A percentile compares a stretch with the other conserved stretches of the same genome.
These are phyloP conservation scores for Heterodera carotae DNA, from an alignment of 1,140 invertebrate species.

Conservation along the genomic window DNA sequence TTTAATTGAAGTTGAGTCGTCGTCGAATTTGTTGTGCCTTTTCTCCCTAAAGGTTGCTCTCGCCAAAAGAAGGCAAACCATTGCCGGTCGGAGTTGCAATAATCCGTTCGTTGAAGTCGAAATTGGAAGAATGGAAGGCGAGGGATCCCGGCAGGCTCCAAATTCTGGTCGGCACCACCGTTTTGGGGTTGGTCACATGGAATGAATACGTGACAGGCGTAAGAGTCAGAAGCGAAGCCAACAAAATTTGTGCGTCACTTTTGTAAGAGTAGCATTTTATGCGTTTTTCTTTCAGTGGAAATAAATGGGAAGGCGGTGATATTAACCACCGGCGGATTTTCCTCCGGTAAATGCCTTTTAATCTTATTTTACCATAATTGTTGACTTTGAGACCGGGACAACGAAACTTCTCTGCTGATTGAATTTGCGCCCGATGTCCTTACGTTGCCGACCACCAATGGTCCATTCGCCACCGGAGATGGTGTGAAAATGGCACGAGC, in stretches of 20 bases:
- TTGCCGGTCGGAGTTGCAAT: slow-evolving; percentile 66
- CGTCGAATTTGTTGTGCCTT: slow-evolving; percentile 14
- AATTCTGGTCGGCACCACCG: slow-evolving; percentile 46
- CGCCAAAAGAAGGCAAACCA: slow-evolving; percentile 65
- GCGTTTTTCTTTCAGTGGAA: slow-evolving; percentile 32
- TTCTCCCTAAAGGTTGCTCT: slow-evolving; percentile 59
- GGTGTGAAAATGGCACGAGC: slow-evolving; percentile 65
- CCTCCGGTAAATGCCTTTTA: not conserved
- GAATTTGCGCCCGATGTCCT: slow-evolving; percentile 60
- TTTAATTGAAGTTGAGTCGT: not conserved
- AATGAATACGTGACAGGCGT: slow-evolving; percentile 63
- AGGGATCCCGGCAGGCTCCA: slow-evolving; percentile 49
- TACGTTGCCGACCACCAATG: slow-evolving; percentile 65
- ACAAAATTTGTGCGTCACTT: slow-evolving; percentile 25
- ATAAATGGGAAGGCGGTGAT: slow-evolving; percentile 61
- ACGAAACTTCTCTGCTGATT: slow-evolving; percentile 55
- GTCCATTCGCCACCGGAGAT: slow-evolving; percentile 66
- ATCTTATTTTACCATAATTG: too few species aligned
- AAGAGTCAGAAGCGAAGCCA: slow-evolving; percentile 35
- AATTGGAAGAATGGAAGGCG: slow-evolving; percentile 49
- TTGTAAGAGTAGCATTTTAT: not conserved
- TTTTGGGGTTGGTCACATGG: slow-evolving; percentile 61
- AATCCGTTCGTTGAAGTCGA: slow-evolving; percentile 56
- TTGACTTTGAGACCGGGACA: slow-evolving; percentile 40
- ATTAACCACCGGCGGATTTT: slow-evolving; percentile 61